These are phyloP conservation scores for Porites lutea DNA, from an alignment of 64 coral and sea anemone species.

Conservation along the genomic window DNA sequence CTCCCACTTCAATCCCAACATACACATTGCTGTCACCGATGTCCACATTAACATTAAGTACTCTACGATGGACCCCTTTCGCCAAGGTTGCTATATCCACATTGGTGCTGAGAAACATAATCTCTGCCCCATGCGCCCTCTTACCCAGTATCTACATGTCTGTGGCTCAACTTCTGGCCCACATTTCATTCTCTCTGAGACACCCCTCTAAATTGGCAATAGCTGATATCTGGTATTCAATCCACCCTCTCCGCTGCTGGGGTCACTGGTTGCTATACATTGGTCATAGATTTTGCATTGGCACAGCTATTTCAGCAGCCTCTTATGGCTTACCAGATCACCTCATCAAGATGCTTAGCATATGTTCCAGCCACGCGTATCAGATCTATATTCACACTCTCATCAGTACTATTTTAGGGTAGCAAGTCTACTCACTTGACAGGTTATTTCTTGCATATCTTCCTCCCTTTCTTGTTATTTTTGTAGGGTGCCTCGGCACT, in stretches of 20 bases:
- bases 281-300: constrained; percentile 23
- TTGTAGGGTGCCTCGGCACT: too few relatives aligned
- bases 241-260: background rate
- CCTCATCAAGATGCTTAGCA: background rate
- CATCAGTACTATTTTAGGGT: background rate
- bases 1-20: too few relatives aligned
- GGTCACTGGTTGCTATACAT: constrained; percentile 5
- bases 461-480: too few relatives aligned
- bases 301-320: constrained; percentile 6
- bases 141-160: background rate
- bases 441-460: too few relatives aligned
- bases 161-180: constrained; percentile 25
- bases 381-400: constrained; percentile 21
- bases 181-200: background rate
- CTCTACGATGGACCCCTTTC: background rate
- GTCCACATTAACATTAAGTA: constrained; percentile 6
- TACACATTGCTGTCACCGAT: too few relatives aligned
- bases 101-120: background rate
- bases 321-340: constrained; percentile 8
- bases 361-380: constrained; percentile 7
- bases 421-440: background rate
- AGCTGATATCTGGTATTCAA: background rate
- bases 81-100: background rate
- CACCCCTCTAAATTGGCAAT: background rate
- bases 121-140: background rate